Percentiles rank a stretch among this genome's conserved stretches.
phyloP scores from a whole-genome alignment of 2,113 vertebrate species.

The Psilopsiagon aurifrons region DNA sequence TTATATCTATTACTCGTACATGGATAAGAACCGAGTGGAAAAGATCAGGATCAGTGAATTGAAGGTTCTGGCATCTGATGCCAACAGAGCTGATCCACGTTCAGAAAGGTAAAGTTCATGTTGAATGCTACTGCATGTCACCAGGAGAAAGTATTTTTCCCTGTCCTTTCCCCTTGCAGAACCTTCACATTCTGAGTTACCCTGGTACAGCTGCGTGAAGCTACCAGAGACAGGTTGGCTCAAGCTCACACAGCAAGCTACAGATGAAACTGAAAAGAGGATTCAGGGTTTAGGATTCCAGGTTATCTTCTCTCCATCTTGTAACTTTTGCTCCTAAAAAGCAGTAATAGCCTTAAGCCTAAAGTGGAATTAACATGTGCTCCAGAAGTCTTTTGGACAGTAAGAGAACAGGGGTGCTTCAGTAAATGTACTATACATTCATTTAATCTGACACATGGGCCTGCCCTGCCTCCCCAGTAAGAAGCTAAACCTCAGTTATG shows the following conservation, averaged over 20 bases:
- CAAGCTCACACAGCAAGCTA: neutral
- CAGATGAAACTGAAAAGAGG: neutral
- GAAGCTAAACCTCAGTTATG: neutral
- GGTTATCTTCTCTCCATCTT: neutral
- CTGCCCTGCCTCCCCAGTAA: fast-evolving
- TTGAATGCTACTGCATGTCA: neutral
- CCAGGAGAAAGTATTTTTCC: neutral
- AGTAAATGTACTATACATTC: neutral
- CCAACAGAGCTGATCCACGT: slow-evolving; percentile 80
- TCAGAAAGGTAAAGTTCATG: slow-evolving; percentile 79
- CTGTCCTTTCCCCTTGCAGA: neutral
- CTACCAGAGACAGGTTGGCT: neutral
- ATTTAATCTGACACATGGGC: neutral
- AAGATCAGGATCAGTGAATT: slow-evolving; percentile 85
- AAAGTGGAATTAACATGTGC: neutral
- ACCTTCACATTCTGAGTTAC: neutral
- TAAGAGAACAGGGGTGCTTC: neutral
- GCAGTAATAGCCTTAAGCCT: neutral
- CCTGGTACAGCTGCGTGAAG: neutral
- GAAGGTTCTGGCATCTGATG: slow-evolving; percentile 76
- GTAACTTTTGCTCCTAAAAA: neutral
- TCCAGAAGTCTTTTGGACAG: neutral
- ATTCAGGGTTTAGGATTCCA: neutral
- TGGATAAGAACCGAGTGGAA: slow-evolving; percentile 73
- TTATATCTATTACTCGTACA: slow-evolving; percentile 84